Base-by-base conservation (phyloP, 2,797 vertebrate species). In the Brachyrhaphis roseni region DNA sequence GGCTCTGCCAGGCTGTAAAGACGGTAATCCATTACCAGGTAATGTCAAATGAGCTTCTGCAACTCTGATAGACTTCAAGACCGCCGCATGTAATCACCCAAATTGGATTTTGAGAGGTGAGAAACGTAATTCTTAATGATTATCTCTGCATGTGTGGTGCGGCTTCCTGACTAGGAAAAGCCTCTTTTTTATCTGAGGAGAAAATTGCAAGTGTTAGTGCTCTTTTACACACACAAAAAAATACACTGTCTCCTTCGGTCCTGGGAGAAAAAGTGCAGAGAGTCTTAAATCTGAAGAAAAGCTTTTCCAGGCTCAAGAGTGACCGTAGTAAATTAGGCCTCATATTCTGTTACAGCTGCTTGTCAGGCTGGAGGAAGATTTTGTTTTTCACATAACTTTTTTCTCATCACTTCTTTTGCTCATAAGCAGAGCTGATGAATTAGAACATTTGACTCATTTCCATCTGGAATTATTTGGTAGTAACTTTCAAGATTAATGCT, bases 111-210 rank as follows among this genome's bases (percentile, higher is more conserved):
- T 76, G 86, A 94, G 92, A 87, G 90, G 88, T 53, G 81, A 86
- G 81, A 93, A 90, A 93, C 89, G 5, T 93, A 81, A 94, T 94
- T 93, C 88, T 62, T 81, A 84, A 74, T 90, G 90, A 94, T 95
- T 93, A 94, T 93, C 91, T 87, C 26, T 1, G 83, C 87, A 86
- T 90, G 92, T 87, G 89, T 86, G 85, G 74, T 18, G 49, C 73
- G 59, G 71, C 88, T 62, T 74, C 66, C 34, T 45, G 74, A 78
- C 77, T 36, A 73, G 75, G 51, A 76, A 86, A 81, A 87, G 77
- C 36, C 83, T 64, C 76, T 84, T 72, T 72, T 79, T 78, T 47
- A 71, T 55, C 31, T 66, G 76, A 10, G 46, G 34, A 82, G 87
- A 83, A 89, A 90, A 88, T 90, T 86, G 70, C 57, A 81, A 34